Evolutionary conservation across 2,888 invertebrate species (phyloP).

Genomic region (Timema podura): DNA sequence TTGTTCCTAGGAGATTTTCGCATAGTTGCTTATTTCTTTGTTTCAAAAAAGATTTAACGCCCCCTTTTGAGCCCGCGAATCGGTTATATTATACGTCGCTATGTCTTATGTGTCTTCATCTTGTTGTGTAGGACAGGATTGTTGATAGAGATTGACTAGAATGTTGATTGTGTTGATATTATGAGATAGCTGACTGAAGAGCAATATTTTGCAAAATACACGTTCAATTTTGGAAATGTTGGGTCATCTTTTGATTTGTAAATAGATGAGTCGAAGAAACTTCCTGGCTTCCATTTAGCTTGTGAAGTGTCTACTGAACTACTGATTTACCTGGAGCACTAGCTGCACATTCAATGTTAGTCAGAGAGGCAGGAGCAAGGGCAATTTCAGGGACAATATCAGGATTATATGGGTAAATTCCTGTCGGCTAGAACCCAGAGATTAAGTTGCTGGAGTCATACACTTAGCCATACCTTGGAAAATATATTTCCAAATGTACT

Average conservation of each 20-base stretch:
- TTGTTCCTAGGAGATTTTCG: not conserved
- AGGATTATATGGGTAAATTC: conserved; percentile 9
- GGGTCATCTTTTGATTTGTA: conserved; percentile 9
- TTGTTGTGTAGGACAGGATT: conserved; percentile 2
- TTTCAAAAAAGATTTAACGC: conserved; percentile 6
- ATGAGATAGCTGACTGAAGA: conserved; percentile 4
- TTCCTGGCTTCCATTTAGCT: not conserved
- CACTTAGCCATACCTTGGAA: conserved; percentile 9
- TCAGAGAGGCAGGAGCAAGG: conserved; percentile 5
- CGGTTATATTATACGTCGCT: not conserved
- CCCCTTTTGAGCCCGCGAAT: conserved; percentile 10
- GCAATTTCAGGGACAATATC: conserved; percentile 11
- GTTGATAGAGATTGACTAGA: not conserved
- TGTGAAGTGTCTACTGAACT: conserved; percentile 8
- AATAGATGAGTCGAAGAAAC: not conserved
- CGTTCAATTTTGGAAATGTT: conserved; percentile 1
- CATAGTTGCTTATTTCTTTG: not conserved
- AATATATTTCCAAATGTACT: conserved; percentile 12
- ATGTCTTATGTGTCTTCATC: not conserved
- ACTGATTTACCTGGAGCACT: not conserved
- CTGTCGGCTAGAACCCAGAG: conserved; percentile 3
- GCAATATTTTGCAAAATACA: conserved; percentile 3
- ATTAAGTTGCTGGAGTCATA: conserved; percentile 9
- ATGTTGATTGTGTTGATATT: not conserved
- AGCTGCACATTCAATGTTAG: not conserved